These are phyloP conservation scores for Araneus ventricosus DNA, from an alignment of 1,140 invertebrate genomes.

Conservation along the genomic window DNA sequence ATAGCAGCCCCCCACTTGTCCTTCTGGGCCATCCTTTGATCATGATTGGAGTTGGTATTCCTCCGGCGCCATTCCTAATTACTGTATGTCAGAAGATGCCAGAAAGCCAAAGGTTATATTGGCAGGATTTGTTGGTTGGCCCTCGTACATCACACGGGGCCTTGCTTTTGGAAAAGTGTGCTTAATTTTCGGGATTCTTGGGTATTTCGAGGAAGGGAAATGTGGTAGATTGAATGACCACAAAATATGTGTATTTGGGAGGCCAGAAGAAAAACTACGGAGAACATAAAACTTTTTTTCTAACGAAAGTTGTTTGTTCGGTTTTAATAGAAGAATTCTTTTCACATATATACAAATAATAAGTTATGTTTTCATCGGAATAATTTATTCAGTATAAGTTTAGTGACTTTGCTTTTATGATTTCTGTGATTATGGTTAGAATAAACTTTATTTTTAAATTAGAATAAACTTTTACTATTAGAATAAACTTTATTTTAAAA, in stretches of 20 bases:
- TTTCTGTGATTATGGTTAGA: no score
- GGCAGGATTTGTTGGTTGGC: slow-evolving; percentile 30
- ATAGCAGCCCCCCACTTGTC: neutral
- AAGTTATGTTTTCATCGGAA: no score
- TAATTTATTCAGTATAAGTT: no score
- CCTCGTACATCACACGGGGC: neutral
- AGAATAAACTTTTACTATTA: no score
- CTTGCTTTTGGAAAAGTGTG: neutral
- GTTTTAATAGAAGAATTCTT: no score
- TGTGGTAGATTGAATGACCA: neutral
- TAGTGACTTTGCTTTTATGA: no score
- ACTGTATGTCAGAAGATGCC: slow-evolving; percentile 16
- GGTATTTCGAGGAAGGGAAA: neutral
- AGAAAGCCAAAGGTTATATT: slow-evolving; percentile 38
- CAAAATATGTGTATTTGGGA: neutral
- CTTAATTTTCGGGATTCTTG: neutral
- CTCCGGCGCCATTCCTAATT: slow-evolving; percentile 8
- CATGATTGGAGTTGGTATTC: neutral
- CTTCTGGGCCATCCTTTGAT: neutral
- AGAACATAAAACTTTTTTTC: no score
- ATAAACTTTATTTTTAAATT: no score
- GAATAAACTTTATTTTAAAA: no score
- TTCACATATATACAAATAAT: no score
- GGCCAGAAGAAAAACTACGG: no score
- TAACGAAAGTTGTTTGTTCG: no score